Percentiles rank a stretch among this genome's conserved stretches.
Conservation (phyloP, 2,888 invertebrate genomes). For the Ochropleura leucogaster region DNA sequence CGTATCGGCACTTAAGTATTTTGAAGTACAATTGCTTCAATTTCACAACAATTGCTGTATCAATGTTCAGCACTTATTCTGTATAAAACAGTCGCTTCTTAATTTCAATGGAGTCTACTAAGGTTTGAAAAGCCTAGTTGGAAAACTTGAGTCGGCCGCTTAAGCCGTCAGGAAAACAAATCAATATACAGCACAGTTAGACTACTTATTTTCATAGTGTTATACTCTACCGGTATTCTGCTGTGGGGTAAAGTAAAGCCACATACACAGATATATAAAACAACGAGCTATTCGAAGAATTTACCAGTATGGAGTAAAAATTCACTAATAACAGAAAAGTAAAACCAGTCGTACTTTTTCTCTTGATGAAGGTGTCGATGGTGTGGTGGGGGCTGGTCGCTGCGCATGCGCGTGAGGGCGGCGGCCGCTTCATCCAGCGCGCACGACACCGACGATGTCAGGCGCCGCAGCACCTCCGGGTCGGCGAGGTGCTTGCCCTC, state of each 20-base stretch:
- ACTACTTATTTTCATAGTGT: not conserved
- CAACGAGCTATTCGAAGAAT: not conserved
- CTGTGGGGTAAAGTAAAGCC: not conserved
- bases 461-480: conserved; percentile 96
- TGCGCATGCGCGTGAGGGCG: conserved; percentile 98
- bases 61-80: not conserved
- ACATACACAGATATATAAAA: too few species aligned
- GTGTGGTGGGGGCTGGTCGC: conserved; percentile 94
- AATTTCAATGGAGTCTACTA: not conserved
- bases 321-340: not conserved
- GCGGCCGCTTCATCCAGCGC: conserved; percentile 99
- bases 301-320: not conserved
- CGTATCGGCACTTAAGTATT: not conserved
- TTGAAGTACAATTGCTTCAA: not conserved
- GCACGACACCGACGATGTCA: conserved; percentile 97
- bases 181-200: not conserved
- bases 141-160: not conserved
- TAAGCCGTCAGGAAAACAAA: not conserved
- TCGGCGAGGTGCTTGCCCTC: conserved; percentile 96
- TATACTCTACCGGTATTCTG: not conserved
- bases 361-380: conserved; percentile 85
- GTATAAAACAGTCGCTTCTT: not conserved
- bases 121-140: not conserved
- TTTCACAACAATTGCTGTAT: too few species aligned
- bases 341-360: conserved; percentile 79